Evolutionary conservation across 2,888 invertebrate genomes (phyloP), one percentile per base, ranked within the genome.

Genomic region (Griposia aprilina): DNA sequence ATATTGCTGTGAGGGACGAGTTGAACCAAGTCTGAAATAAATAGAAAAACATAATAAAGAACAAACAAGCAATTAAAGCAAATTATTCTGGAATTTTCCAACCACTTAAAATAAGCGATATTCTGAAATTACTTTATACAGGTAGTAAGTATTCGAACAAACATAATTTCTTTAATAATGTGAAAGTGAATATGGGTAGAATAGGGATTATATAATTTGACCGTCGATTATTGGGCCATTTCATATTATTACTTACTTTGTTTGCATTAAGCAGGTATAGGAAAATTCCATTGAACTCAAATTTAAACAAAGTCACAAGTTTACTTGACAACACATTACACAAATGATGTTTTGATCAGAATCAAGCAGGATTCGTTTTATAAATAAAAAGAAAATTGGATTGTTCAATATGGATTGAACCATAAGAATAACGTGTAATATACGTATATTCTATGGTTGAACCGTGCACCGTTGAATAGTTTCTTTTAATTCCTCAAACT

Each of bases 11-110:
- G 11, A 93, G 91, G 0, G 94, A 92, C 0, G 89, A 82, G 82
- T 93, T 94, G 82, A 91, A 91, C 95, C 95, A 95, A 69, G 93
- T 95, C 96, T 97, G 92, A 2, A 87, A 84, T 60, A 23, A 45
- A 63, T 36, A 60, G 7, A 57, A 30, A 71, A 26, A 59, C 0
- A 26, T 15, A n/a, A 30, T 36, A 67, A n/a, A 55, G 41, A 41
- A 36, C 23, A 80, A 1, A 36, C 23, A 45, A 41, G 41, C 41
- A 41, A 41, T 41, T 41, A 41, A 41, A 41, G 41, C 41, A 41
- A 41, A 41, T 41, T 41, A 41, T 41, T 41, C 0, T 2, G 52
- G 13, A 78, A 60, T 23, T 23, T 55, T 50, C 60, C n/a, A 30
- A 62, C 41, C 50, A 72, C 57, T 72, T 72, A 80, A 20, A 84